A percentile compares a stretch with the other conserved stretches of the same genome.
Evolutionary conservation across 35 echinoderm and acorn worm genomes (phyloP).

Genomic region (Amphiura filiformis): DNA sequence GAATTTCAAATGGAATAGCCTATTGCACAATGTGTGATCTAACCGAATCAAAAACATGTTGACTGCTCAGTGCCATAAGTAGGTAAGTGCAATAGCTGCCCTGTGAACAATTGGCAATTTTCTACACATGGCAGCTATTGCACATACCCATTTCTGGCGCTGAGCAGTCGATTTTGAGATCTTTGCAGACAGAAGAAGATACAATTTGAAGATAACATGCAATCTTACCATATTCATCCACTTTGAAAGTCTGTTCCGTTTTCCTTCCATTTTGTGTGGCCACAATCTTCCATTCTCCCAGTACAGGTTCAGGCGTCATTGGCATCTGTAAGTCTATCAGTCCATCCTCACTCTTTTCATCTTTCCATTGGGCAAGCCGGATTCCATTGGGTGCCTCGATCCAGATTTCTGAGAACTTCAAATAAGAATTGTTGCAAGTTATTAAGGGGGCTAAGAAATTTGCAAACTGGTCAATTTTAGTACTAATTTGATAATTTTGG

Average conservation of each 20-base stretch:
- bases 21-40: no score
- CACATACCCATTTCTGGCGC: no score
- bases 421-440: not conserved
- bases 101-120: no score
- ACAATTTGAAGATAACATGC: no score
- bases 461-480: not conserved
- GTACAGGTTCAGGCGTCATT: conserved; percentile 59
- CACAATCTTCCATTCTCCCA: conserved; percentile 66
- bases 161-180: no score
- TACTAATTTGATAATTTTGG: not conserved
- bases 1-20: no score
- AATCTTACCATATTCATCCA: conserved; percentile 71
- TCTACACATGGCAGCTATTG: no score
- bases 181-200: no score
- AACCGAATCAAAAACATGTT: no score
- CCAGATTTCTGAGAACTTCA: conserved; percentile 46
- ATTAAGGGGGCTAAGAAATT: not conserved
- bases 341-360: conserved; percentile 34
- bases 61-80: no score
- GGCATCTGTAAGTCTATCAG: conserved; percentile 50
- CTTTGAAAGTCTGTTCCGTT: conserved; percentile 33
- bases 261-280: not conserved
- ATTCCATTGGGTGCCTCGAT: conserved; percentile 54
- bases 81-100: no score
- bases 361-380: conserved; percentile 50